Conservation (phyloP, 2,888 invertebrate species). For the Thalpophila matura region DNA sequence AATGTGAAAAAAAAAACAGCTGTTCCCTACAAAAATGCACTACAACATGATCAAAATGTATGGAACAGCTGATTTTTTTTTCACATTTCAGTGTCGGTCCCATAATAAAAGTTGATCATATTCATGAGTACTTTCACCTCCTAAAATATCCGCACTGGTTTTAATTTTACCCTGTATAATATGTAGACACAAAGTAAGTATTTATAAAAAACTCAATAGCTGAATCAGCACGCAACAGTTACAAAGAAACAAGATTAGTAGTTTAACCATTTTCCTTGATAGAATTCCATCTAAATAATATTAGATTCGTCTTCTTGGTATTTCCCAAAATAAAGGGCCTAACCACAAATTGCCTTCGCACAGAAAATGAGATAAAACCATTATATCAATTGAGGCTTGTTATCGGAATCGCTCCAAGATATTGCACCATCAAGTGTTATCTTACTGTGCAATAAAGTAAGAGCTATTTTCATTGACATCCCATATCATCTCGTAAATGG, state of each 20-base stretch:
- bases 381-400: constrained; percentile 57
- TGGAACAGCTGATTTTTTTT: too few relatives aligned
- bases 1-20: too few relatives aligned
- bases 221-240: constrained; percentile 1
- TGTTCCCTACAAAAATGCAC: too few relatives aligned
- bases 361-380: constrained; percentile 55
- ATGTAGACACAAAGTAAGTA: too few relatives aligned
- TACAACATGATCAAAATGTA: too few relatives aligned
- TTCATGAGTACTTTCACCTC: too few relatives aligned
- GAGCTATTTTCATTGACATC: constrained; percentile 21
- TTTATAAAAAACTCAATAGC: neutral
- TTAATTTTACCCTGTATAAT: too few relatives aligned
- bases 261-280: constrained; percentile 39
- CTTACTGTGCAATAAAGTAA: constrained; percentile 29
- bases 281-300: constrained; percentile 36
- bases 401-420: constrained; percentile 46
- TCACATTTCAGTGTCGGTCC: too few relatives aligned
- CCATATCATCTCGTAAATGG: neutral
- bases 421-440: constrained; percentile 42
- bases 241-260: constrained; percentile 17
- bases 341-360: constrained; percentile 47
- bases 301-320: constrained; percentile 22
- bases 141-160: too few relatives aligned
- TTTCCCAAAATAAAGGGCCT: constrained; percentile 38
- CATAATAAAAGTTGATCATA: too few relatives aligned